These are phyloP conservation scores for Alouatta palliata DNA, from an alignment of 2,113 vertebrate genomes.

Conservation along the genomic window DNA sequence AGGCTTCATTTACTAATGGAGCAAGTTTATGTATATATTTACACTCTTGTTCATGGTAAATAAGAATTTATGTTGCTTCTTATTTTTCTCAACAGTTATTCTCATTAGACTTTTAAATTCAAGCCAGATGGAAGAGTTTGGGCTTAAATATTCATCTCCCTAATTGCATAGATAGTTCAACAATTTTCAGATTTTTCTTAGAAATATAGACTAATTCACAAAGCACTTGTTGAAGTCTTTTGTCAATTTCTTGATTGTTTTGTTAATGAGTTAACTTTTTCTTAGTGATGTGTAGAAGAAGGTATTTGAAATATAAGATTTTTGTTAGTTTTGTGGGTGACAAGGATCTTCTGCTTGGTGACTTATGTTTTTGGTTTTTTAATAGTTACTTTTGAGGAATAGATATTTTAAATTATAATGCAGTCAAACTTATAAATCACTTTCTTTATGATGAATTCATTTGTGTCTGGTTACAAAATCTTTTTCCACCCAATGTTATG, in stretches of 20 bases:
- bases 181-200: neutral
- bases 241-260: neutral
- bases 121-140: neutral
- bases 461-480: neutral
- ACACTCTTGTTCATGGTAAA: neutral
- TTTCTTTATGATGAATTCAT: neutral
- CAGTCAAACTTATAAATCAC: neutral
- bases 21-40: neutral
- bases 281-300: neutral
- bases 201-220: neutral
- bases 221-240: neutral
- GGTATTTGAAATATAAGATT: neutral
- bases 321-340: neutral
- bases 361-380: neutral
- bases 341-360: neutral
- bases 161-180: neutral
- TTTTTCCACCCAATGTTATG: neutral
- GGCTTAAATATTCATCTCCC: neutral
- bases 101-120: neutral
- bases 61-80: neutral
- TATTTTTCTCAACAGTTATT: neutral
- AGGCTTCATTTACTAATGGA: neutral
- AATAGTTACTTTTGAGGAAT: neutral
- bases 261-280: neutral
- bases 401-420: neutral